A percentile compares a stretch with the other conserved stretches of the same genome.
Conservation (phyloP, 2,113 vertebrate genomes). For the Ptychochromis oligacanthus region DNA sequence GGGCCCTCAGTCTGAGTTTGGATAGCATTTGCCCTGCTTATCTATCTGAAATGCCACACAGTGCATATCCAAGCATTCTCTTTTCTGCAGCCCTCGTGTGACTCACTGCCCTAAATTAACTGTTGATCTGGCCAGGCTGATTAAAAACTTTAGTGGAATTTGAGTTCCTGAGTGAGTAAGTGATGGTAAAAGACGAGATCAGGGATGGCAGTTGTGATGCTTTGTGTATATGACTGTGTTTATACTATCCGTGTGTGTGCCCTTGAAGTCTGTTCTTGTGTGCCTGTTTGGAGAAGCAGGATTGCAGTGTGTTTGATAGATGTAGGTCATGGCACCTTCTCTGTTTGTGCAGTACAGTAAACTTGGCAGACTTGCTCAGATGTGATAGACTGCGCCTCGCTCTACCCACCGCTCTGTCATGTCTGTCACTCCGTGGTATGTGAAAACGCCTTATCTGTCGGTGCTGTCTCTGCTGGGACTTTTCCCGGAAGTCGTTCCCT, state of each 20-base stretch:
- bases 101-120: conserved; percentile 23
- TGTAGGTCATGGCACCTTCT: conserved; percentile 62
- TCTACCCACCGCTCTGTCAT: background rate
- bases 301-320: conserved; percentile 20
- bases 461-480: conserved; percentile 24
- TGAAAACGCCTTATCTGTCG: conserved; percentile 46
- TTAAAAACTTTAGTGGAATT: background rate
- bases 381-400: conserved; percentile 1
- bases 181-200: background rate
- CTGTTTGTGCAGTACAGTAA: conserved; percentile 55
- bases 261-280: conserved; percentile 1
- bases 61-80: conserved; percentile 18
- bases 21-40: conserved; percentile 40
- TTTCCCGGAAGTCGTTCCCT: conserved; percentile 30
- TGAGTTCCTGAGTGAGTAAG: background rate
- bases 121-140: conserved; percentile 16
- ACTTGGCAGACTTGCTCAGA: conserved; percentile 51
- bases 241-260: background rate
- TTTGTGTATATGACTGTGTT: background rate
- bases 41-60: conserved; percentile 49
- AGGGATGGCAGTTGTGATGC: background rate
- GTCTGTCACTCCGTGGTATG: conserved; percentile 49
- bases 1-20: conserved; percentile 28
- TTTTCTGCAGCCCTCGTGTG: background rate
- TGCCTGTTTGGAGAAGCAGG: conserved; percentile 4